Conservation (phyloP, 2,888 invertebrate species). For the Crioceris asparagi region DNA sequence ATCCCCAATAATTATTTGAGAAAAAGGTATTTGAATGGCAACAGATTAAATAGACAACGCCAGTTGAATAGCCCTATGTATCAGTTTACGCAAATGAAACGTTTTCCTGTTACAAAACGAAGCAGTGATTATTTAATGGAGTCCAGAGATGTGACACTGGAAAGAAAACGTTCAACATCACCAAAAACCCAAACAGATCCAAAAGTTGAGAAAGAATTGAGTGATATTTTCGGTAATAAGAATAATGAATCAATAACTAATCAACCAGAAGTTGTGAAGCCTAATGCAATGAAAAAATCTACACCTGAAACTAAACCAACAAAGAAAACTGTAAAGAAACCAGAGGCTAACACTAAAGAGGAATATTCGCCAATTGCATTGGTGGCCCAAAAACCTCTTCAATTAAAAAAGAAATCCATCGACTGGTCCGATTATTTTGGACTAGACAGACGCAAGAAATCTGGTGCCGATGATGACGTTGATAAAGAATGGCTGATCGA, state of each 20-base stretch:
- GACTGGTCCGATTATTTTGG: slow-evolving; percentile 86
- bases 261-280: slow-evolving; percentile 14
- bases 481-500: slow-evolving; percentile 48
- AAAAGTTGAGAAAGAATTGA: slow-evolving; percentile 56
- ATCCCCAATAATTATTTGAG: slow-evolving; percentile 15
- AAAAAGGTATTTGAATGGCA: slow-evolving; percentile 18
- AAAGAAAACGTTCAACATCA: slow-evolving; percentile 28
- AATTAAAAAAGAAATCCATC: slow-evolving; percentile 66
- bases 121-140: slow-evolving; percentile 35
- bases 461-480: slow-evolving; percentile 37
- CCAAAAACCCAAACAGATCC: slow-evolving; percentile 47
- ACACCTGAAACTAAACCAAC: slow-evolving; percentile 6
- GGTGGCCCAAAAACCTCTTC: slow-evolving; percentile 36
- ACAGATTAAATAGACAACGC: slow-evolving; percentile 11
- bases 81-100: slow-evolving; percentile 42
- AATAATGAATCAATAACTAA: slow-evolving; percentile 8
- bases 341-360: slow-evolving; percentile 7
- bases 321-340: slow-evolving; percentile 14
- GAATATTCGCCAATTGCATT: slow-evolving; percentile 13
- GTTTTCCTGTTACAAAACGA: slow-evolving; percentile 57
- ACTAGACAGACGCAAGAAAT: slow-evolving; percentile 65
- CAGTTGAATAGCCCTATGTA: slow-evolving; percentile 16
- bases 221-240: slow-evolving; percentile 50
- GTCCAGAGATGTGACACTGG: slow-evolving; percentile 18
- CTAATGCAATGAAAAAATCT: slow-evolving; percentile 14